These are phyloP conservation scores for Drosophila lacertosa DNA, from an alignment of 1,140 invertebrate species.

Conservation along the genomic window DNA sequence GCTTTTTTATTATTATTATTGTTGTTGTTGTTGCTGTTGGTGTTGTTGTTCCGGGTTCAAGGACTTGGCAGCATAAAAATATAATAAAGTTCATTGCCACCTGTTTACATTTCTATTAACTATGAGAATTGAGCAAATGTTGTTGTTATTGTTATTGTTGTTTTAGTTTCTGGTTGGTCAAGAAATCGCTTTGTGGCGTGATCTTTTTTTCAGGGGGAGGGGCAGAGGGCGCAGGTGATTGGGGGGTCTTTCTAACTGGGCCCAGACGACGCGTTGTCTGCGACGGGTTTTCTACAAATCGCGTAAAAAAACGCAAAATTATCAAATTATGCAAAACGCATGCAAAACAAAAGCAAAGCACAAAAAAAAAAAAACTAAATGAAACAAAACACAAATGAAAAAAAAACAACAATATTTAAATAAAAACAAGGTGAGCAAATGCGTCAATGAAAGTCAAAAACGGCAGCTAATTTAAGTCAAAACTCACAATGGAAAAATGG, in stretches of 20 bases:
- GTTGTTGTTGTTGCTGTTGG: conserved; percentile 23
- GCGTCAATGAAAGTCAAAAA: conserved; percentile 72
- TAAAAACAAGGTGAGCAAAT: conserved; percentile 79
- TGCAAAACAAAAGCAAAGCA: conserved; percentile 19
- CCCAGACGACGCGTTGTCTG: conserved; percentile 42
- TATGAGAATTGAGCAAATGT: conserved; percentile 45
- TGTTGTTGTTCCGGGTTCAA: conserved; percentile 68
- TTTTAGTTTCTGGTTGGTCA: conserved; percentile 11
- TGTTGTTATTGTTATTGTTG: conserved; percentile 40
- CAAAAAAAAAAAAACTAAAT: conserved; percentile 15
- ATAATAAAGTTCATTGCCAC: conserved; percentile 80
- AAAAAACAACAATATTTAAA: conserved; percentile 59
- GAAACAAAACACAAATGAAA: conserved; percentile 30
- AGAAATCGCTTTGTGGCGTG: conserved; percentile 32
- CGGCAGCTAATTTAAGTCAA: conserved; percentile 58
- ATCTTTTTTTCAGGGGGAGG: conserved; percentile 34
- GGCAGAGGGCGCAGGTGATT: background rate
- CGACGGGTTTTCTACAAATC: conserved; percentile 20
- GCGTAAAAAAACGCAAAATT: conserved; percentile 50
- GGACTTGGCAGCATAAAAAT: conserved; percentile 70
- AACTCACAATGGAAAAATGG: conserved; percentile 36
- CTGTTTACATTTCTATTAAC: conserved; percentile 71
- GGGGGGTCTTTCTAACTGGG: background rate
- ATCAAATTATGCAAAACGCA: conserved; percentile 66
- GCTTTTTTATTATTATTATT: conserved; percentile 2